Conservation (phyloP, 2,888 invertebrate species). For the Antheraea assamensis region DNA sequence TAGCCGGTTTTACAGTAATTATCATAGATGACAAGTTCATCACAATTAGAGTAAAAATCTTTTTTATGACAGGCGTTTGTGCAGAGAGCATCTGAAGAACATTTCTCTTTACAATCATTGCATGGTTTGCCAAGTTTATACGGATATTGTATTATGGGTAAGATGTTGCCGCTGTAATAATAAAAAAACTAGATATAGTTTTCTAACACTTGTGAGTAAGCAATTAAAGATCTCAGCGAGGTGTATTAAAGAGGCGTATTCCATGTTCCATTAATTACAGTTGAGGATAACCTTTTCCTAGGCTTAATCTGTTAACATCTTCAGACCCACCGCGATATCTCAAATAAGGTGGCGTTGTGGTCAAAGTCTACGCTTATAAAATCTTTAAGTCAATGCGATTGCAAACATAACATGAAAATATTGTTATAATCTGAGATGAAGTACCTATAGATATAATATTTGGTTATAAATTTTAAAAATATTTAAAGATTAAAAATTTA, state of each 20-base stretch:
- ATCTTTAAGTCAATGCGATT: no score
- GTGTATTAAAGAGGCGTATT: neutral
- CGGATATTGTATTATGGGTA: conserved; percentile 83
- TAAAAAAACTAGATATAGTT: neutral
- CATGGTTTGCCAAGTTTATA: conserved; percentile 86
- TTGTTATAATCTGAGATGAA: no score
- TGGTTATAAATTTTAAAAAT: no score
- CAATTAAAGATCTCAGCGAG: neutral
- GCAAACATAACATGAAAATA: no score
- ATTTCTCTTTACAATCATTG: conserved; percentile 84
- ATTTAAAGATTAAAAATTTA: no score
- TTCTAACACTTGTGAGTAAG: neutral
- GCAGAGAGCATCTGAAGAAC: conserved; percentile 86
- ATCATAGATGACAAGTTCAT: conserved; percentile 77
- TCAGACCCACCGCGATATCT: neutral
- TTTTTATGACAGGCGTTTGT: conserved; percentile 86
- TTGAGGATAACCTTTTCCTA: neutral
- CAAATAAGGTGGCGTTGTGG: no score
- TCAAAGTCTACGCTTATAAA: no score
- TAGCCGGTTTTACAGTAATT: conserved; percentile 72
- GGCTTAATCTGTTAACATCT: neutral
- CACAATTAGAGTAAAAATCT: conserved; percentile 89
- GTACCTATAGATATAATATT: no score
- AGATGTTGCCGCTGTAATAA: conserved; percentile 85
- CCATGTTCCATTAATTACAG: neutral